Evolutionary conservation across 2,113 vertebrate genomes (phyloP).

Genomic region (Corvus cornix): DNA sequence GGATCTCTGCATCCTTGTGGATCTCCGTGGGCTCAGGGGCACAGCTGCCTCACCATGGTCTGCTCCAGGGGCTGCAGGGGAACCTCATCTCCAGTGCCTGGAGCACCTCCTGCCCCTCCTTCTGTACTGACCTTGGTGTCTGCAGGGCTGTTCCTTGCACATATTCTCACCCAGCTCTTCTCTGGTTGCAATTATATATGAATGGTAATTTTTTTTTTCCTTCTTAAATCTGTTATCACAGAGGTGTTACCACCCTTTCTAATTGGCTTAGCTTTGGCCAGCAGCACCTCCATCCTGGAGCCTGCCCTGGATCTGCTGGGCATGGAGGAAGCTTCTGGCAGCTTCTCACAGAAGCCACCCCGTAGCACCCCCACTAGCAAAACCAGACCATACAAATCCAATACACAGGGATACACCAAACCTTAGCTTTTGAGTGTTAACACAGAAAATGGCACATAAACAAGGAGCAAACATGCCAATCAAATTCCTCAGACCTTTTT

Average conservation of each 20-base stretch:
- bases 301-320: not conserved
- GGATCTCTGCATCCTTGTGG: not conserved
- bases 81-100: not conserved
- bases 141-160: not conserved
- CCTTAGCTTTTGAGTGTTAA: not conserved
- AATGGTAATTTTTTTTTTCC: too few relatives aligned
- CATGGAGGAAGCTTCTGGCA: not conserved
- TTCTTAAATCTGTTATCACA: not conserved
- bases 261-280: not conserved
- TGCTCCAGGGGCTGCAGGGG: not conserved
- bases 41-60: not conserved
- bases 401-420: too few relatives aligned
- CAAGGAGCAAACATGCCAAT: not conserved
- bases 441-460: not conserved
- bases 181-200: not conserved
- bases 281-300: fast-evolving
- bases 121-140: fast-evolving
- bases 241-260: not conserved
- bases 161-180: not conserved
- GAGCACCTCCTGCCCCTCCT: not conserved
- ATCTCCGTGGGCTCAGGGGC: not conserved
- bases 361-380: not conserved
- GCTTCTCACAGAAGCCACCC: not conserved
- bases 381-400: not conserved
- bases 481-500: not conserved